A percentile compares a stretch with the other conserved stretches of the same genome.
Evolutionary conservation across 2,797 vertebrate genomes (phyloP).

Genomic region (Tenualosa thibaudeaui): DNA sequence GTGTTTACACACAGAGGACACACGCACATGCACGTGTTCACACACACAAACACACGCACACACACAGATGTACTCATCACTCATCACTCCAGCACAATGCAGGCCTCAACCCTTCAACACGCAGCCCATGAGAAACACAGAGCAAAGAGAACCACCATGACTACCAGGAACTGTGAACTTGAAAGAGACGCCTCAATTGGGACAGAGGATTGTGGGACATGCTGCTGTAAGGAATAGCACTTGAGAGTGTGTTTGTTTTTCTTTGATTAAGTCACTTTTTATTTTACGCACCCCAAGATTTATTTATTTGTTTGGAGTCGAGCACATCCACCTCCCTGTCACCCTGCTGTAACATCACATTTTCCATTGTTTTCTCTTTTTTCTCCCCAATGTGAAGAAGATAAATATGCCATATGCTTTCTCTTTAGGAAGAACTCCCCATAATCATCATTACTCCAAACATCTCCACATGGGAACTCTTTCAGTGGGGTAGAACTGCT

Average conservation of each 20-base stretch:
- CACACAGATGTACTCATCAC: constrained; percentile 28
- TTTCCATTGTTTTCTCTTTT: background rate
- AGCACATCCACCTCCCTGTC: too few relatives aligned
- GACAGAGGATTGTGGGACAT: background rate
- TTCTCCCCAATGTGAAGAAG: background rate
- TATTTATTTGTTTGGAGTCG: too few relatives aligned
- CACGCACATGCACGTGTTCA: background rate
- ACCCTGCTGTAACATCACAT: background rate
- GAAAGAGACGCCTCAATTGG: background rate
- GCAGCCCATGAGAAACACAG: background rate
- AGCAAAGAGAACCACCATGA: background rate
- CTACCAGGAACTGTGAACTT: background rate
- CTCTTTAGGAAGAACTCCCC: too few relatives aligned
- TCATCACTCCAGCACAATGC: background rate
- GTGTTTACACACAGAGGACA: constrained; percentile 6
- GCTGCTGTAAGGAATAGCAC: too few relatives aligned
- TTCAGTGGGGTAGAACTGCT: background rate
- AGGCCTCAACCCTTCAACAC: background rate
- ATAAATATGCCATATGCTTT: background rate
- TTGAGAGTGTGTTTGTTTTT: too few relatives aligned
- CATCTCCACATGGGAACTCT: background rate
- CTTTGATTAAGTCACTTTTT: too few relatives aligned
- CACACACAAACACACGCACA: background rate
- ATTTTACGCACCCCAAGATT: too few relatives aligned
- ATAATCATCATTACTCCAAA: background rate